Conservation (phyloP, 2,888 invertebrate genomes). For the Nymphalis c-album region DNA sequence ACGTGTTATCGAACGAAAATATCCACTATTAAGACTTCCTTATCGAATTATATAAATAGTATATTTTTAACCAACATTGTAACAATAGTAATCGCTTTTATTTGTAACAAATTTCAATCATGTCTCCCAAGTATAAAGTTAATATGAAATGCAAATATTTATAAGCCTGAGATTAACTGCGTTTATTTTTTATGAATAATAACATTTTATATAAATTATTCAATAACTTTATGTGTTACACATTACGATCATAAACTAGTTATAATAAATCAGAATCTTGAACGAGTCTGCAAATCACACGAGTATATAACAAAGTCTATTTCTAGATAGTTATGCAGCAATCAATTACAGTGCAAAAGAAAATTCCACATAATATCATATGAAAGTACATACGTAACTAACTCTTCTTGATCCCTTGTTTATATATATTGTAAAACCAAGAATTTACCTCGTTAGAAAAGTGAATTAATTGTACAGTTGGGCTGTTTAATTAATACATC, state of each 20-base stretch:
- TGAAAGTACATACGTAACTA: conserved; percentile 12
- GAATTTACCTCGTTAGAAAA: too few relatives aligned
- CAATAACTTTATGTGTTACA: conserved; percentile 12
- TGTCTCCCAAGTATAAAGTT: not conserved
- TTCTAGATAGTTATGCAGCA: conserved; percentile 24
- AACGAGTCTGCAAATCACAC: conserved; percentile 16
- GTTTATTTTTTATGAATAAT: conserved; percentile 4
- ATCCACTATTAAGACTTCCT: conserved; percentile 21
- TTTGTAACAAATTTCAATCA: too few relatives aligned
- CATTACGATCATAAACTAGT: conserved; percentile 14
- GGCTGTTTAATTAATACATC: too few relatives aligned
- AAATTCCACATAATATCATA: conserved; percentile 11
- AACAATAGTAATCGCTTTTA: too few relatives aligned
- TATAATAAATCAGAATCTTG: conserved; percentile 23
- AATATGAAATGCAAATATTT: not conserved
- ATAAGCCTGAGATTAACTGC: not conserved
- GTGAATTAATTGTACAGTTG: too few relatives aligned
- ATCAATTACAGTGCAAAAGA: conserved; percentile 10
- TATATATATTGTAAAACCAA: too few relatives aligned
- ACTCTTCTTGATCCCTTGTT: too few relatives aligned
- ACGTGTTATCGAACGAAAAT: conserved; percentile 48
- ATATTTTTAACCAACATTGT: too few relatives aligned
- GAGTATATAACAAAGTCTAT: conserved; percentile 20
- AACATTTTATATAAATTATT: conserved; percentile 16
- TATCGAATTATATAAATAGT: not conserved